Percentiles rank a stretch among this genome's conserved stretches.
Conservation (phyloP, 2,113 vertebrate species). For the Mormyrus iriodes region DNA sequence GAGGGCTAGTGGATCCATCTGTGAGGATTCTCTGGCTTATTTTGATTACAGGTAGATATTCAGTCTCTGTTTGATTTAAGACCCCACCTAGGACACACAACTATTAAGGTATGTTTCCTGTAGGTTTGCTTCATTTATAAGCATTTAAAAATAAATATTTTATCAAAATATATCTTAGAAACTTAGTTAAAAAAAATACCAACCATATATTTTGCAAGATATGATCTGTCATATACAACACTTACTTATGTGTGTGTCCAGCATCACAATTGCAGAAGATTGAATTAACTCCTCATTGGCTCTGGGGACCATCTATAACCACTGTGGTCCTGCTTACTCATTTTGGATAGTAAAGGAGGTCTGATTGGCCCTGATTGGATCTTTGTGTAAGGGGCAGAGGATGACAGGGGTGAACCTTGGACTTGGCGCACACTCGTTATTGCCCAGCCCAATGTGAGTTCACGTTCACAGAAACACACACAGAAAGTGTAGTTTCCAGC, state of each 20-base stretch:
- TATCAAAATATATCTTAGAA: not conserved
- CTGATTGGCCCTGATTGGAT: not conserved
- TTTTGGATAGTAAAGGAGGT: not conserved
- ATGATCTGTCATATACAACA: not conserved
- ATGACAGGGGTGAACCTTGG: not conserved
- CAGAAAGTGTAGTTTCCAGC: not conserved
- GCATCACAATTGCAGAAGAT: not conserved
- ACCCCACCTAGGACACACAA: not conserved
- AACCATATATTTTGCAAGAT: constrained; percentile 14
- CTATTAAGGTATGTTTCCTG: not conserved
- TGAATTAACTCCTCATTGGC: not conserved
- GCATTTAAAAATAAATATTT: constrained; percentile 11
- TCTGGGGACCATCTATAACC: not conserved
- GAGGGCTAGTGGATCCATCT: not conserved
- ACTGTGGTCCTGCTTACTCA: not conserved
- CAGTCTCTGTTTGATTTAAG: not conserved
- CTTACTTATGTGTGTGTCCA: constrained; percentile 2
- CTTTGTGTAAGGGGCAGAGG: not conserved
- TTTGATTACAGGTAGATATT: constrained; percentile 1
- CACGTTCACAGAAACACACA: not conserved
- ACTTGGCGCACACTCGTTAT: not conserved
- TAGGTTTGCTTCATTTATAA: not conserved
- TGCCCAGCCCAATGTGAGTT: not conserved
- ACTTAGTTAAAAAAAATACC: not conserved
- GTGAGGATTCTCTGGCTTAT: not conserved